These are phyloP conservation scores for Epistrophella euchroma DNA, from an alignment of 2,888 invertebrate genomes.

Conservation along the genomic window DNA sequence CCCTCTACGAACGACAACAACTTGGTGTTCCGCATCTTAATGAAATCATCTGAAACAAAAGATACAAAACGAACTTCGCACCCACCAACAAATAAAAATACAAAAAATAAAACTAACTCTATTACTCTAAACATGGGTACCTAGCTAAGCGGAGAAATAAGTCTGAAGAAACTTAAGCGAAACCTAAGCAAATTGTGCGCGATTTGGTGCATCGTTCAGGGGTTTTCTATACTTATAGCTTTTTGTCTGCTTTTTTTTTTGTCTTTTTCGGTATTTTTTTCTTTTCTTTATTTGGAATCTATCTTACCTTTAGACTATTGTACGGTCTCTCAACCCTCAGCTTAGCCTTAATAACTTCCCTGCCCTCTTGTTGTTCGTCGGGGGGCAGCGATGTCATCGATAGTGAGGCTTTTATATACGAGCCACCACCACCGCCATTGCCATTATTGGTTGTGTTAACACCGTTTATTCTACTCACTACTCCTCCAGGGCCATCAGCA, in stretches of 20 bases:
- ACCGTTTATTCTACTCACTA: conserved; percentile 36
- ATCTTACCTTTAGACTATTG: conserved; percentile 89
- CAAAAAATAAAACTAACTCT: not conserved
- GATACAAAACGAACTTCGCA: conserved; percentile 54
- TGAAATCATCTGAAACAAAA: conserved; percentile 61
- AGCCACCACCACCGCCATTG: conserved; percentile 46
- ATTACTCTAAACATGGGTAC: conserved; percentile 44
- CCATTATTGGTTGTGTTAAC: conserved; percentile 44
- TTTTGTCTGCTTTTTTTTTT: not conserved
- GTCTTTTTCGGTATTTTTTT: too few species aligned
- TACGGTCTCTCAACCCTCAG: conserved; percentile 89
- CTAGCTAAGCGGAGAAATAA: conserved; percentile 67
- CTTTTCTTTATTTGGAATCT: conserved; percentile 30
- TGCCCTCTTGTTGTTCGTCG: conserved; percentile 85
- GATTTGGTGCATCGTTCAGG: conserved; percentile 47
- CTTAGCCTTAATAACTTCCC: conserved; percentile 84
- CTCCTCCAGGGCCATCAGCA: conserved; percentile 28
- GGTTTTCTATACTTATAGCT: conserved; percentile 27
- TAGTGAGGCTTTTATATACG: conserved; percentile 82
- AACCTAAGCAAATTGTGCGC: conserved; percentile 47
- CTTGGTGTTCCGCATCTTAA: conserved; percentile 65
- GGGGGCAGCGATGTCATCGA: conserved; percentile 92
- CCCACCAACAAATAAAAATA: not conserved
- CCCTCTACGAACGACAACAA: conserved; percentile 29
- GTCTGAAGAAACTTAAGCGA: conserved; percentile 37